These are phyloP conservation scores for Cebidichthys violaceus DNA, from an alignment of 2,113 vertebrate species.

Conservation along the genomic window DNA sequence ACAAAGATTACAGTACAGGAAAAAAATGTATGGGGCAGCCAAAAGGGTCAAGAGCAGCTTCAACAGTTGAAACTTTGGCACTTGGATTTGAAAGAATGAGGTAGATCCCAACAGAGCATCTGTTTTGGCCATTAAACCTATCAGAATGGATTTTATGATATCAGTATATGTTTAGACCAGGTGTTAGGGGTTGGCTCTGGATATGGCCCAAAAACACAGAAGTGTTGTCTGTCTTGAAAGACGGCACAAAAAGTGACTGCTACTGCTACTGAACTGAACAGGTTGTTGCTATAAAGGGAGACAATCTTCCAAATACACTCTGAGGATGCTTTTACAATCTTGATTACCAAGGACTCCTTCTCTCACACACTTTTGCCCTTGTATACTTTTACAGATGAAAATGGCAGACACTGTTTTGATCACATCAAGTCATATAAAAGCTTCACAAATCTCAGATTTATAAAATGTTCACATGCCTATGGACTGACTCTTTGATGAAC, in stretches of 20 bases:
- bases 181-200: neutral
- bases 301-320: constrained; percentile 24
- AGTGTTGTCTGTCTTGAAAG: neutral
- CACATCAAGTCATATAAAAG: constrained; percentile 22
- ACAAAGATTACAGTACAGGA: constrained; percentile 9
- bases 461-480: neutral
- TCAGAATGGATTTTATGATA: constrained; percentile 10
- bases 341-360: neutral
- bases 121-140: constrained; percentile 17
- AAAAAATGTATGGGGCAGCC: neutral
- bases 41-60: constrained; percentile 16
- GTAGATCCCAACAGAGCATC: neutral
- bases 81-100: constrained; percentile 2
- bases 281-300: constrained; percentile 11
- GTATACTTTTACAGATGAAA: neutral
- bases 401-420: neutral
- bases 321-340: constrained; percentile 20
- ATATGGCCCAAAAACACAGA: neutral
- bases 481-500: constrained; percentile 6
- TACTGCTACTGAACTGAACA: neutral
- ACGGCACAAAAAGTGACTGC: constrained; percentile 4
- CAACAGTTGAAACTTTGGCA: constrained; percentile 5
- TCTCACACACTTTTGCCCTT: neutral
- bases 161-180: neutral
- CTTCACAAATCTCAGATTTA: constrained; percentile 1